Percentiles rank a stretch among this genome's conserved stretches.
These are phyloP conservation scores for Gouania willdenowi DNA, from an alignment of 2,797 vertebrate genomes.

Conservation along the genomic window DNA sequence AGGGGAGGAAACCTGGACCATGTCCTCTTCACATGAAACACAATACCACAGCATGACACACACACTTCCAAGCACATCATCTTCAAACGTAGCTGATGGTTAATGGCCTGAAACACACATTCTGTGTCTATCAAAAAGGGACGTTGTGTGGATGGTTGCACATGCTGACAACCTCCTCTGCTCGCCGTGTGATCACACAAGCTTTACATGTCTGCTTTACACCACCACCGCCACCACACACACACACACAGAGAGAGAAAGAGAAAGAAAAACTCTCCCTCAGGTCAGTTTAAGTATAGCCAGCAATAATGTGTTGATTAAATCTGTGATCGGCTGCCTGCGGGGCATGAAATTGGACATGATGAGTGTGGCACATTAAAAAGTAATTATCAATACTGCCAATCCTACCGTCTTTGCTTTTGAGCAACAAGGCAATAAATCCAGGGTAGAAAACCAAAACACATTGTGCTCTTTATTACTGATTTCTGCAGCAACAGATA, in stretches of 20 bases:
- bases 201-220: constrained; percentile 10
- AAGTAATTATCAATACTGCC: constrained; percentile 73
- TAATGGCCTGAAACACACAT: constrained; percentile 60
- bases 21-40: constrained; percentile 15
- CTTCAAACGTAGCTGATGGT: constrained; percentile 36
- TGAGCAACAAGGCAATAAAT: constrained; percentile 51
- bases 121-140: constrained; percentile 56
- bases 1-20: constrained; percentile 5
- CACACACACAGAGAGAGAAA: constrained; percentile 2
- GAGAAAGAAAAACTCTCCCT: constrained; percentile 18
- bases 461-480: constrained; percentile 14
- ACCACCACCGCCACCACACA: constrained; percentile 2
- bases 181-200: constrained; percentile 19
- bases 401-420: constrained; percentile 66
- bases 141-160: constrained; percentile 52
- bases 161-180: constrained; percentile 41
- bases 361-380: constrained; percentile 79
- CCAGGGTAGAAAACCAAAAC: constrained; percentile 62
- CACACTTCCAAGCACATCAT: constrained; percentile 20
- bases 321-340: constrained; percentile 72
- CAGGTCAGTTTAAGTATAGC: constrained; percentile 60
- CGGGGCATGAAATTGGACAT: constrained; percentile 78
- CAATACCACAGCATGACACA: constrained; percentile 18
- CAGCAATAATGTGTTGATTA: constrained; percentile 69
- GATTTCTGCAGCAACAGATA: neutral